Evolutionary conservation across 2,797 vertebrate genomes (phyloP), one percentile per base, ranked within the genome.

Genomic region (Aselliscus stoliczkanus): DNA sequence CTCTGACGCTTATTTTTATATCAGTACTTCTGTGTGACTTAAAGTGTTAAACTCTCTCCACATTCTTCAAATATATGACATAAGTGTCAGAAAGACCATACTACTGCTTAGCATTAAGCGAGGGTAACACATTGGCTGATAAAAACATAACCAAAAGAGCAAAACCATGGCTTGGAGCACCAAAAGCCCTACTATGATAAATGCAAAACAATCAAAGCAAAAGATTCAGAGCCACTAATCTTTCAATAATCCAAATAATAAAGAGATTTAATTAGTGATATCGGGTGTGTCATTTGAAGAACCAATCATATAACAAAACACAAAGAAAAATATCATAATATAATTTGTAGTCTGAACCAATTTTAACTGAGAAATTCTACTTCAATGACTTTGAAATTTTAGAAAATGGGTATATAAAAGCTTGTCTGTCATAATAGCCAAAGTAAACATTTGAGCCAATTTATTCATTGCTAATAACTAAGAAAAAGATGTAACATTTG

Each of bases 181-280:
- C 56, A 58, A 75, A 67, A 60, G n/a, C 4, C 9, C 47, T 39
- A 50, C 3, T 21, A 14, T 31, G 87, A 0, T 62, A 52, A 72
- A 92, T 47, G 88, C 25, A 69, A 79, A 93, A 58, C 25, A 2
- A 93, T 15, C 29, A 92, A 0, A 56, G 10, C 0, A 9, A 69
- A 92, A 93, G 47, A 96, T 79, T 92, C 81, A 88, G 0, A 96
- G 76, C 56, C 85, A 23, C 69, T 58, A 65, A 95, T 50, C 80
- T 47, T 50, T 81, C 37, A 90, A 25, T 50, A 90, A 95, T 83
- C 47, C 47, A 94, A 81, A 75, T 70, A 83, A 88, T 21, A 80
- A 73, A 90, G 20, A 70, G 11, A 85, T 14, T 79, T 93, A 70
- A 87, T 64, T 94, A 96, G 31, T 37, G 89, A 69, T 54, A 25